A percentile compares a stretch with the other conserved stretches of the same genome.
Evolutionary conservation across 2,888 invertebrate genomes (phyloP).

Genomic region (Euzophera pinguis): DNA sequence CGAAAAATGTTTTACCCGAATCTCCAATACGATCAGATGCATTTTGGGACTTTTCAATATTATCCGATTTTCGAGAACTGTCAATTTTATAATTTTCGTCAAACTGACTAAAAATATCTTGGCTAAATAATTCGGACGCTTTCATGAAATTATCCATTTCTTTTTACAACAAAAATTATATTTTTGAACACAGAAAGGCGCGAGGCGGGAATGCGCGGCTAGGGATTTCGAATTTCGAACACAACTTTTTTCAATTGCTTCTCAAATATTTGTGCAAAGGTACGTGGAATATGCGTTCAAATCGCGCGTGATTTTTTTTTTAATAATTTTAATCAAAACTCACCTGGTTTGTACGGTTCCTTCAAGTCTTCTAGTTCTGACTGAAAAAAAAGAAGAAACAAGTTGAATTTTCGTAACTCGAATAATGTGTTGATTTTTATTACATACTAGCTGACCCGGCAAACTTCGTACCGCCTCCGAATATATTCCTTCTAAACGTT

Average conservation of each 20-base stretch:
- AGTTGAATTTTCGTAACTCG: too few species aligned
- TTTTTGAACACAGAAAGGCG: not conserved
- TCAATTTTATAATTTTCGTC: conserved; percentile 43
- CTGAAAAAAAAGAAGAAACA: conserved; percentile 46
- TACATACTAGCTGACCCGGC: too few species aligned
- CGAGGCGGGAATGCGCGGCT: conserved; percentile 12
- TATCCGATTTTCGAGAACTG: conserved; percentile 20
- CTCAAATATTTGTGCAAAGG: not conserved
- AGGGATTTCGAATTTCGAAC: conserved; percentile 23
- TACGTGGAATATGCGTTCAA: not conserved
- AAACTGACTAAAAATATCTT: conserved; percentile 43
- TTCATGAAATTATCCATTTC: conserved; percentile 28
- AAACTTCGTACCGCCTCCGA: too few species aligned
- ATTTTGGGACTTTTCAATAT: conserved; percentile 16
- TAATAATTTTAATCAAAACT: conserved; percentile 23
- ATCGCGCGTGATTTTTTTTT: not conserved
- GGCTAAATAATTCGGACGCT: conserved; percentile 25
- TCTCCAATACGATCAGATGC: not conserved
- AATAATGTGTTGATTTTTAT: too few species aligned
- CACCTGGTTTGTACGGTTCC: conserved; percentile 62
- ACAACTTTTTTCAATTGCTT: conserved; percentile 17
- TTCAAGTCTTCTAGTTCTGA: conserved; percentile 64
- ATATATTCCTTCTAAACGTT: too few species aligned
- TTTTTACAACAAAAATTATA: conserved; percentile 3
- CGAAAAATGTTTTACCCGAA: conserved; percentile 3